Conservation (phyloP, 2,888 invertebrate genomes). For the Cacoxenus indagator region DNA sequence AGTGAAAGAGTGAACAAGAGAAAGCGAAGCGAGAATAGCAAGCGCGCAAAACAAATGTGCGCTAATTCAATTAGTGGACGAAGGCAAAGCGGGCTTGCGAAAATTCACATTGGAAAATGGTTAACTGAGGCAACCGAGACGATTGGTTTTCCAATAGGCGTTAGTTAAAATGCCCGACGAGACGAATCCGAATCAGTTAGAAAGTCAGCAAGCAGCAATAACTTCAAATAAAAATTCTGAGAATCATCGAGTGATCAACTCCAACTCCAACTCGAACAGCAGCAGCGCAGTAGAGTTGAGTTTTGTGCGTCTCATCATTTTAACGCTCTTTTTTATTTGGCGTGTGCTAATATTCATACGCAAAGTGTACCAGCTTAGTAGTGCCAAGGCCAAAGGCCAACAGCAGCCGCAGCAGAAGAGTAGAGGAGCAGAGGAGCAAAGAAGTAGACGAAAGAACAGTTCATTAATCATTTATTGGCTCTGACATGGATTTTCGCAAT, state of each 20-base stretch:
- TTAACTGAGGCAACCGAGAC: conserved; percentile 14
- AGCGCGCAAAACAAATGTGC: no score
- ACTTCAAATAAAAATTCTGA: background rate
- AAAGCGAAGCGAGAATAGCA: background rate
- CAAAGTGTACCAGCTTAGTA: conserved; percentile 21
- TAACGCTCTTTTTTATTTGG: conserved; percentile 5
- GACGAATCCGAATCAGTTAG: conserved; percentile 30
- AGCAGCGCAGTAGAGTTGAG: no score
- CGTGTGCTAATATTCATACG: conserved; percentile 2
- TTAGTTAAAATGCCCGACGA: conserved; percentile 25
- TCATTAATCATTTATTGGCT: no score
- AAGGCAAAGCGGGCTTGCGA: conserved; percentile 21
- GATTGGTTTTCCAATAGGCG: conserved; percentile 22
- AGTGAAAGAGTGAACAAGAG: background rate
- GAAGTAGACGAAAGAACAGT: background rate
- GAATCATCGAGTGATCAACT: background rate
- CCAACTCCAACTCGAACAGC: no score
- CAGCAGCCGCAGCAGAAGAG: background rate
- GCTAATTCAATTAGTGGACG: conserved; percentile 58
- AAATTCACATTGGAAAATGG: conserved; percentile 28
- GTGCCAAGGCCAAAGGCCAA: conserved; percentile 8
- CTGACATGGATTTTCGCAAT: conserved; percentile 63
- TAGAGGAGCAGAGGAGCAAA: no score
- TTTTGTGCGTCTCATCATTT: background rate
- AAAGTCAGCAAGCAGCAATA: conserved; percentile 26